phyloP scores from a whole-genome alignment of 2,113 vertebrate genomes.

The Takifugu flavidus region DNA sequence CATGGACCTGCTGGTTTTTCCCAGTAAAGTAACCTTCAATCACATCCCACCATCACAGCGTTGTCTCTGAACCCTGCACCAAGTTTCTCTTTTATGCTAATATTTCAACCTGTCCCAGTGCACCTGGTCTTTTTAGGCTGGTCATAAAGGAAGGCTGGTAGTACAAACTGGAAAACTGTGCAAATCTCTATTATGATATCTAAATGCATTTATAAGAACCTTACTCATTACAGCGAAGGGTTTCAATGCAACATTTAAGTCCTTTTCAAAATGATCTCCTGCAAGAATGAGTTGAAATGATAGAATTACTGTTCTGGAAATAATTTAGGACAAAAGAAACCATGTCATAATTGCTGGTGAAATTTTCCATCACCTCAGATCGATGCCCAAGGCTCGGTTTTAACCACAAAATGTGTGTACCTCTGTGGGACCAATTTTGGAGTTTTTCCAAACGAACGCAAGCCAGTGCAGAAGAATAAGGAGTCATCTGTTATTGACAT shows the following conservation, averaged over 20 bases:
- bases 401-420: slow-evolving; percentile 42
- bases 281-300: too few species aligned
- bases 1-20: slow-evolving; percentile 42
- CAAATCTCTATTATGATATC: too few species aligned
- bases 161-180: too few species aligned
- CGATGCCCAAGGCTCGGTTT: slow-evolving; percentile 41
- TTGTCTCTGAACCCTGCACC: too few species aligned
- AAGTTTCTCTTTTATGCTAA: slow-evolving; percentile 37
- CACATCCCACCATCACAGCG: slow-evolving; percentile 6
- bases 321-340: slow-evolving; percentile 13
- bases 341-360: slow-evolving; percentile 28
- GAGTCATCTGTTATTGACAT: slow-evolving; percentile 62
- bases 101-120: slow-evolving; percentile 33
- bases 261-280: too few species aligned
- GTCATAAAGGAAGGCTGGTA: not conserved
- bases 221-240: too few species aligned
- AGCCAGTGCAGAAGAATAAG: slow-evolving; percentile 36
- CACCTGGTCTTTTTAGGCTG: slow-evolving; percentile 51
- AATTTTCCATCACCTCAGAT: slow-evolving; percentile 41
- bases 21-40: slow-evolving; percentile 39
- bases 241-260: too few species aligned
- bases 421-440: slow-evolving; percentile 71
- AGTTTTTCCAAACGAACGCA: slow-evolving; percentile 44
- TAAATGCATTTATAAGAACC: too few species aligned
- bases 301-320: not conserved